Conservation (phyloP, 1,140 invertebrate genomes). For the Cepaea nemoralis region DNA sequence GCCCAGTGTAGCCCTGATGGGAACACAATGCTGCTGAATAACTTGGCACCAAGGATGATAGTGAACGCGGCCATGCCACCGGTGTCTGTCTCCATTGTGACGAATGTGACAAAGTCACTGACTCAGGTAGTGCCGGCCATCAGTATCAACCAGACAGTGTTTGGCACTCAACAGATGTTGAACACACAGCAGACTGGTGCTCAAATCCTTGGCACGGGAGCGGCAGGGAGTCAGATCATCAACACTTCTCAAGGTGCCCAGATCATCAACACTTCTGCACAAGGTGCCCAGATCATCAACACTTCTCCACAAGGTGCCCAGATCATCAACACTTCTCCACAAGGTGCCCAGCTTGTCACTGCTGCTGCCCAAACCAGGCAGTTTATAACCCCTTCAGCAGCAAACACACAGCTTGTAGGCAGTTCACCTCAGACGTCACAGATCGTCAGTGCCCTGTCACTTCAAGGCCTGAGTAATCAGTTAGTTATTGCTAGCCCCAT, state of each 20-base stretch:
- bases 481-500: conserved; percentile 24
- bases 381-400: neutral
- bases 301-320: neutral
- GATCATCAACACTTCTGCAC: neutral
- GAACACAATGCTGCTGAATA: conserved; percentile 14
- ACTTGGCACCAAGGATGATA: conserved; percentile 32
- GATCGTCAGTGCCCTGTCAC: conserved; percentile 16
- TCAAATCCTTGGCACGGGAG: neutral
- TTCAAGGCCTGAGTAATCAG: conserved; percentile 21
- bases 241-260: neutral
- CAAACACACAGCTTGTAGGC: neutral
- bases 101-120: conserved; percentile 32
- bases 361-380: neutral
- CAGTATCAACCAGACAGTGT: conserved; percentile 17
- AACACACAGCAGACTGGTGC: neutral
- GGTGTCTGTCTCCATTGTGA: conserved; percentile 26
- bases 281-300: no score
- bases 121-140: conserved; percentile 27
- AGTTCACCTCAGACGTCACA: conserved; percentile 5
- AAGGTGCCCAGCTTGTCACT: neutral
- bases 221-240: no score
- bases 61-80: conserved; percentile 30
- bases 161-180: neutral
- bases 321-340: neutral
- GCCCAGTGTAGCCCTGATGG: neutral